Conservation (phyloP, 2,888 invertebrate species). For the Caenorhabditis macrosperma region DNA sequence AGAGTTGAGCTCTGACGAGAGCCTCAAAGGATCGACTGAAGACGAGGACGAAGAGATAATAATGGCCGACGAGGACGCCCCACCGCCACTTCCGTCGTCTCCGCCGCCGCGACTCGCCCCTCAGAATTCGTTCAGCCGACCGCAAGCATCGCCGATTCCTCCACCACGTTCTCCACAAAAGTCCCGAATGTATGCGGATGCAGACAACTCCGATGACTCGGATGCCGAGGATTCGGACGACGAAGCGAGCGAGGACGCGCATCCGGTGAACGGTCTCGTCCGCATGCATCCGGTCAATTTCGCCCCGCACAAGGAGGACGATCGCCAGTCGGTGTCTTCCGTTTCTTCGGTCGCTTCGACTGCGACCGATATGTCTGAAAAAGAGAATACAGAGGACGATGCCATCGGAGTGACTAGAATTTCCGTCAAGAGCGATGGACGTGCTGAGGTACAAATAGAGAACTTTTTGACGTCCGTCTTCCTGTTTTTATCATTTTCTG, state of each 20-base stretch:
- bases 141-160: constrained; percentile 43
- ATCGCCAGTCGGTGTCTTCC: constrained; percentile 20
- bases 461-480: neutral
- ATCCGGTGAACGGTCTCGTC: constrained; percentile 35
- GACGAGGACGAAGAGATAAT: constrained; percentile 31
- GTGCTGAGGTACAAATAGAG: constrained; percentile 42
- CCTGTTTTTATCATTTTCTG: neutral
- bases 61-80: constrained; percentile 17
- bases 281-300: constrained; percentile 55
- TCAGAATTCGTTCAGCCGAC: constrained; percentile 8
- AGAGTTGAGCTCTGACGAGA: constrained; percentile 36
- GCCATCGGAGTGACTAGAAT: constrained; percentile 44
- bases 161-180: constrained; percentile 51
- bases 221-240: constrained; percentile 33
- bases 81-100: constrained; percentile 48
- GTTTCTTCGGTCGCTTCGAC: constrained; percentile 22
- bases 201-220: constrained; percentile 25
- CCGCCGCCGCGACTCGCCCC: constrained; percentile 30
- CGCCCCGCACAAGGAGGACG: constrained; percentile 34
- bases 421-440: constrained; percentile 56
- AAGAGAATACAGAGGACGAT: constrained; percentile 39
- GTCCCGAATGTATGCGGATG: constrained; percentile 52
- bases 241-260: constrained; percentile 36
- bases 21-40: constrained; percentile 30
- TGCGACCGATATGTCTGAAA: constrained; percentile 16